Evolutionary conservation across 2,797 vertebrate genomes (phyloP).

Genomic region (Eulemur rubriventer): DNA sequence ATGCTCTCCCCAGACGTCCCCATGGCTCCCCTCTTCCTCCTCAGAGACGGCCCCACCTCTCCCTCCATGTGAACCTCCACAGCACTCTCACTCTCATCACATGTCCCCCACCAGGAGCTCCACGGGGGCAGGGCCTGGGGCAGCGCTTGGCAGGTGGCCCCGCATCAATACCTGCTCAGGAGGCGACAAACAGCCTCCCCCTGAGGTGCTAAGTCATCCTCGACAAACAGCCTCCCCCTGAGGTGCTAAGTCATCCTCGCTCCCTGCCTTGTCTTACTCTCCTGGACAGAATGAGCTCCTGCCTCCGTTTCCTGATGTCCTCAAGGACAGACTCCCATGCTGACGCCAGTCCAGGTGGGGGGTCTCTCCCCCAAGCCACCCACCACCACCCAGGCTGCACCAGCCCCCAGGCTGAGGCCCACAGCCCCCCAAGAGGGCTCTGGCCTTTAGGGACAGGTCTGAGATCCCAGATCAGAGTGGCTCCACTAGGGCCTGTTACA

Average conservation of each 20-base stretch:
- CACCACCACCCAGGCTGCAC: not conserved
- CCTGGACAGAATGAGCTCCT: not conserved
- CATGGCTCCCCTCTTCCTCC: not conserved
- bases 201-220: accelerated
- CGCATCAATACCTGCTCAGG: not conserved
- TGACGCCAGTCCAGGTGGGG: not conserved
- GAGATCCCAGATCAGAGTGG: not conserved
- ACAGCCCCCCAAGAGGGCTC: not conserved
- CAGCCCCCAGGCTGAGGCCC: not conserved
- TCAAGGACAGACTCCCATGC: not conserved
- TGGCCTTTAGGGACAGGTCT: not conserved
- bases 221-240: not conserved
- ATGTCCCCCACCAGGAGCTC: not conserved
- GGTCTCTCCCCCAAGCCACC: not conserved
- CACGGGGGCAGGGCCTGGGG: not conserved
- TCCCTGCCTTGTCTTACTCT: not conserved
- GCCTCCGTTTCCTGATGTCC: not conserved
- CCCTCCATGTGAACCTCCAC: not conserved
- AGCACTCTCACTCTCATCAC: not conserved
- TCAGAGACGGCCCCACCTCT: not conserved
- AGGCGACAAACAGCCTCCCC: not conserved
- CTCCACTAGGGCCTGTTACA: too few relatives aligned
- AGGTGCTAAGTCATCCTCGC: accelerated
- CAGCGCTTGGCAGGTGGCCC: not conserved
- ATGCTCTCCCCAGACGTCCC: not conserved